Base-by-base conservation (phyloP, 2,113 vertebrate species). In the Lepisosteus oculatus region DNA sequence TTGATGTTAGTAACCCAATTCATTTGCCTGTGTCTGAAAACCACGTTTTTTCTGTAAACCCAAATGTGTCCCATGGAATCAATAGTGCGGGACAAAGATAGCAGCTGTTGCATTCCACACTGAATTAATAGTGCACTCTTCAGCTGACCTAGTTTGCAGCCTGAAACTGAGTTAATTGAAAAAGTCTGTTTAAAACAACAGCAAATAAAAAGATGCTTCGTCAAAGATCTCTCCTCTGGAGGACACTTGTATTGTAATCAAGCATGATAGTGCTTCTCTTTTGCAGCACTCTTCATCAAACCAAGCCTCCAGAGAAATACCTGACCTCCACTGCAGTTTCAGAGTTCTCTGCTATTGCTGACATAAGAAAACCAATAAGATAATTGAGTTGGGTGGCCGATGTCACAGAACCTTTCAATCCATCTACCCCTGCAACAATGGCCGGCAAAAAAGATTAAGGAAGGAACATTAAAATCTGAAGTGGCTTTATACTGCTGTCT, bases 151-250 rank as follows among this genome's bases (percentile, higher is more conserved):
- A 83, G 75, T 61, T 79, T 81, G 65, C 55, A 59, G 59, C 61
- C 64, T 15, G 64, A 74, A 66, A 78, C 67, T 67, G 63, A 51
- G 65, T 72, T 61, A 76, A 74, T 69, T 61, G 74, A 69, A 72
- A 68, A 67, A 71, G 71, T 70, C 76, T 6, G 73, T 79, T 68
- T 84, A 80, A 79, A 51, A 85, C 84, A 83, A 81, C 80, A 78
- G 29, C 29, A 77, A 85, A 70, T 69, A 80, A 54, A 51, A 51
- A 29, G 29, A 51, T 9, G 47, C 47, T 51, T 51, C 6, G 14
- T 12, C 29, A 64, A 56, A 62, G 54, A 45, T 44, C 42, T 61
- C 29, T 47, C 29, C 67, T 57, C 63, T 17, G 29, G 66, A 66
- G 55, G 61, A 65, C 70, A 57, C 68, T 45, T 41, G 69, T 15